phyloP scores from a whole-genome alignment of 2,113 vertebrate genomes.

The Motacilla alba region DNA sequence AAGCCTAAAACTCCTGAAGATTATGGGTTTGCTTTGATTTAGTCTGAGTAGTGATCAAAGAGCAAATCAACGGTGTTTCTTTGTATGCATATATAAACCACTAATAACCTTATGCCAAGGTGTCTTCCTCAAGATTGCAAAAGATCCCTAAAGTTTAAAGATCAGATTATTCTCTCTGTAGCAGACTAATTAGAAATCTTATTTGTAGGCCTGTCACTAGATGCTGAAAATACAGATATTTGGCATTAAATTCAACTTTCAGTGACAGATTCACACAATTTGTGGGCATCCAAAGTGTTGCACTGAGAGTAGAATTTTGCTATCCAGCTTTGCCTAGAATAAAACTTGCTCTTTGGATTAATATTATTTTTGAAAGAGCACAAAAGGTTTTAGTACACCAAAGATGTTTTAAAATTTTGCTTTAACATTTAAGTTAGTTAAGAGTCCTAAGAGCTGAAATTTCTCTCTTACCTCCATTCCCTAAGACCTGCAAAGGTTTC shows the following conservation, averaged over 20 bases:
- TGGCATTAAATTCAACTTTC: constrained; percentile 11
- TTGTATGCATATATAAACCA: background rate
- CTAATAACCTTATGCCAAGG: background rate
- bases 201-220: constrained; percentile 13
- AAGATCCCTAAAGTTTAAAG: background rate
- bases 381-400: background rate
- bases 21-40: background rate
- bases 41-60: background rate
- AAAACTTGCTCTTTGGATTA: background rate
- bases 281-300: background rate
- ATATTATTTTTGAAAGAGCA: background rate
- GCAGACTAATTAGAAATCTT: background rate
- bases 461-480: background rate
- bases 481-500: background rate
- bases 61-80: background rate
- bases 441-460: background rate
- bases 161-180: background rate
- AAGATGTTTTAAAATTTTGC: background rate
- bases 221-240: constrained; percentile 8
- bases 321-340: background rate
- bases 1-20: background rate
- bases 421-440: background rate
- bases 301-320: background rate
- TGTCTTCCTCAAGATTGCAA: background rate
- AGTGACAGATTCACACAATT: constrained; percentile 2